These are phyloP conservation scores for Mirounga angustirostris DNA, from an alignment of 2,113 vertebrate species.

Conservation along the genomic window DNA sequence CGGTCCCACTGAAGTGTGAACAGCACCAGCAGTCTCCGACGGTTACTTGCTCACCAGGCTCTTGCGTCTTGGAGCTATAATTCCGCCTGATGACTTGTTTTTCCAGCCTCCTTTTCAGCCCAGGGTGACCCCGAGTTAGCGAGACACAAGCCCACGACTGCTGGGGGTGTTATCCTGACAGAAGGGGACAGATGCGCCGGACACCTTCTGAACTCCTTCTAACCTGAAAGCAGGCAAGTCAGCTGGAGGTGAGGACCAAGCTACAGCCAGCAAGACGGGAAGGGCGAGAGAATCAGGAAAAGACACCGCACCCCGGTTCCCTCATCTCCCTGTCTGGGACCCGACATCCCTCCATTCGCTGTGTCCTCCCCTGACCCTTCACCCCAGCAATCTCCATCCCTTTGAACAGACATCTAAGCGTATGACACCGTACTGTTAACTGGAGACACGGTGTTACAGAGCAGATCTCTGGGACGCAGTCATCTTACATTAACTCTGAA, in stretches of 20 bases:
- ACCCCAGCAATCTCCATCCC: background rate
- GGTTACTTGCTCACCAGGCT: rapidly evolving
- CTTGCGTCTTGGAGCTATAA: background rate
- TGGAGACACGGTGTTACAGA: rapidly evolving
- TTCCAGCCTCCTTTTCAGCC: background rate
- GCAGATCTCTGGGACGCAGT: background rate
- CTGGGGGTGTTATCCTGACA: background rate
- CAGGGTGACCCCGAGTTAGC: background rate
- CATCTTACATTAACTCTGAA: background rate
- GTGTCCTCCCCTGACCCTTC: background rate
- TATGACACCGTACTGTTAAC: too few species aligned
- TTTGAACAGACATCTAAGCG: background rate
- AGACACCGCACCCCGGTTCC: background rate
- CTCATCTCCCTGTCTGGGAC: rapidly evolving
- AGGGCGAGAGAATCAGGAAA: rapidly evolving
- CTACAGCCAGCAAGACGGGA: background rate
- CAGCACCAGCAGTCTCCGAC: rapidly evolving
- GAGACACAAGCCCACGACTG: background rate
- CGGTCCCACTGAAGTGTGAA: background rate
- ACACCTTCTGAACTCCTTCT: background rate
- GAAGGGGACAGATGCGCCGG: background rate
- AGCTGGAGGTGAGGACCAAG: background rate
- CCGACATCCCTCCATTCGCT: background rate
- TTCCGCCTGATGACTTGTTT: background rate
- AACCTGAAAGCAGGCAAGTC: background rate